phyloP scores from a whole-genome alignment of 2,888 invertebrate species.

The Arrhopalites spinosus region DNA sequence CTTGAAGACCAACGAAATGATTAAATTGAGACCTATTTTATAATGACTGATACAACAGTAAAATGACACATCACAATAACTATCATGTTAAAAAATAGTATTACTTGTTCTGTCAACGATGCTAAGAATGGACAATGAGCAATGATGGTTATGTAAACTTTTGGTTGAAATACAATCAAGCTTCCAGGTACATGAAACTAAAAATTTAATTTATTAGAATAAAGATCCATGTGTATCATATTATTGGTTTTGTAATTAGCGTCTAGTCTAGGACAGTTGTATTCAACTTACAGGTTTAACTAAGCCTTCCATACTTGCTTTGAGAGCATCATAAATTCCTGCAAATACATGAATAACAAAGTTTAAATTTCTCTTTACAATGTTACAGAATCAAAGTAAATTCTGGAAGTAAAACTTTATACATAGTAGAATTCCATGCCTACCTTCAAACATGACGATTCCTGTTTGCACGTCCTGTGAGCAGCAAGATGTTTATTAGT shows the following conservation, averaged over 20 bases:
- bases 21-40: background rate
- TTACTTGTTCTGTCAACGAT: conserved; percentile 71
- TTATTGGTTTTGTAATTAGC: no score
- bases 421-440: no score
- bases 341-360: conserved; percentile 69
- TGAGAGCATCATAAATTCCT: conserved; percentile 66
- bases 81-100: background rate
- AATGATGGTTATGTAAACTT: conserved; percentile 74
- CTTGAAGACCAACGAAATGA: conserved; percentile 16
- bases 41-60: background rate
- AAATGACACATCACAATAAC: background rate
- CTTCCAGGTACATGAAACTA: conserved; percentile 74
- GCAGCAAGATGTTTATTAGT: no score
- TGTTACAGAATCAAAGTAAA: no score
- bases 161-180: conserved; percentile 67
- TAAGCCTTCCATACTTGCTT: conserved; percentile 65
- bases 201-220: conserved; percentile 56
- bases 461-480: no score
- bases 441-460: conserved; percentile 12
- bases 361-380: conserved; percentile 45
- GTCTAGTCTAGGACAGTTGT: no score
- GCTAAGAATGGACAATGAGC: conserved; percentile 76
- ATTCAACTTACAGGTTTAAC: conserved; percentile 63
- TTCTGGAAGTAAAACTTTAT: no score
- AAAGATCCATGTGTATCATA: background rate